These are phyloP conservation scores for Merodon equestris DNA, from an alignment of 2,888 invertebrate genomes.

Conservation along the genomic window DNA sequence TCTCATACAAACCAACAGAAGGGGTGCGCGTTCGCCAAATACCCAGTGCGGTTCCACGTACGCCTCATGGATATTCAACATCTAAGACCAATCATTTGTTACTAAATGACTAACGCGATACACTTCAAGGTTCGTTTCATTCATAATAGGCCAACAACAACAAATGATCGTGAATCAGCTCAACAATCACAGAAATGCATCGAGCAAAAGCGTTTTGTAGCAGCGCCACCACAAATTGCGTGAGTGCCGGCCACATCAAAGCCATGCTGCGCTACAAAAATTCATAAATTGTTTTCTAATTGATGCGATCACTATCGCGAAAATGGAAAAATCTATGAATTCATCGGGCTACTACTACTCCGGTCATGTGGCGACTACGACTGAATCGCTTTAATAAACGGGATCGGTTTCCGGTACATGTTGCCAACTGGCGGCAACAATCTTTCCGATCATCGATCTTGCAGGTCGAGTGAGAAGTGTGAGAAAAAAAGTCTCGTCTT, in stretches of 20 bases:
- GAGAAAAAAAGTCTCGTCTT: conserved; percentile 51
- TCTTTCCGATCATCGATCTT: conserved; percentile 25
- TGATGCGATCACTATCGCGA: conserved; percentile 61
- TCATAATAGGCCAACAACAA: conserved; percentile 27
- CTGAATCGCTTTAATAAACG: conserved; percentile 54
- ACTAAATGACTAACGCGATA: conserved; percentile 48
- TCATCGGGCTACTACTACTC: conserved; percentile 19
- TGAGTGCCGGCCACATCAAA: conserved; percentile 62
- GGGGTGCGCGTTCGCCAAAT: conserved; percentile 51
- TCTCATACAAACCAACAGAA: conserved; percentile 6
- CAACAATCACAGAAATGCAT: conserved; percentile 40
- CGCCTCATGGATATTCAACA: conserved; percentile 48
- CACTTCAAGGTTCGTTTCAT: conserved; percentile 64
- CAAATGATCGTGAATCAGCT: conserved; percentile 50
- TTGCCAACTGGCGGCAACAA: conserved; percentile 36
- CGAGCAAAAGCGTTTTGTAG: background rate
- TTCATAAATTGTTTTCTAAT: conserved; percentile 69
- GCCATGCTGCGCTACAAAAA: conserved; percentile 48
- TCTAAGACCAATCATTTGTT: conserved; percentile 37
- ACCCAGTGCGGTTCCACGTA: conserved; percentile 38
- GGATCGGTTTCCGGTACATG: conserved; percentile 64
- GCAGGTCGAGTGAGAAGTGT: conserved; percentile 47
- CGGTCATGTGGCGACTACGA: conserved; percentile 25
- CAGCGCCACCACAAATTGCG: conserved; percentile 27
- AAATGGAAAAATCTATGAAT: conserved; percentile 63